A percentile compares a stretch with the other conserved stretches of the same genome.
phyloP scores from a whole-genome alignment of 2,888 invertebrate genomes.

The Barypeithes pellucidus region DNA sequence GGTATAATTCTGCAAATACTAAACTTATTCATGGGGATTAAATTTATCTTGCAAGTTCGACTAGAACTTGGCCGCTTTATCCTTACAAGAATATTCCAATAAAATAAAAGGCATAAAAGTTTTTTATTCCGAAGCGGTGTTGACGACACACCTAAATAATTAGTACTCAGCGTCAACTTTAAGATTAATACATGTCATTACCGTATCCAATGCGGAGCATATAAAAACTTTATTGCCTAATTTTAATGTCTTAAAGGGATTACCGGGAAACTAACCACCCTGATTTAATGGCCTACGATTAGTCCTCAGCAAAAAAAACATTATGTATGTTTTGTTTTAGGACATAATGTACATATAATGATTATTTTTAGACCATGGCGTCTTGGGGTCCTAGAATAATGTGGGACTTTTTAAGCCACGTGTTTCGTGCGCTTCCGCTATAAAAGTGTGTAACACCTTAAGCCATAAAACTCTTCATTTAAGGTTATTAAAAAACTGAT shows the following conservation, averaged over 20 bases:
- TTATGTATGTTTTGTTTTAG: conserved; percentile 52
- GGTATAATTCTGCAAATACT: too few species aligned
- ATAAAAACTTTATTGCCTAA: conserved; percentile 43
- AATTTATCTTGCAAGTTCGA: too few species aligned
- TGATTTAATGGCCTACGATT: conserved; percentile 41
- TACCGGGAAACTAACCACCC: conserved; percentile 41
- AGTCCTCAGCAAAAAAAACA: conserved; percentile 42
- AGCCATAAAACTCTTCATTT: conserved; percentile 30
- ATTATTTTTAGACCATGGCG: conserved; percentile 49
- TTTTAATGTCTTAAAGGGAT: conserved; percentile 40
- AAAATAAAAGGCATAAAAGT: conserved; percentile 3
- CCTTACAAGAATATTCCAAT: not conserved
- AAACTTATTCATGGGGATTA: too few species aligned
- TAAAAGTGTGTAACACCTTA: conserved; percentile 31
- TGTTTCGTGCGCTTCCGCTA: conserved; percentile 32
- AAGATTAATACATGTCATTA: conserved; percentile 42
- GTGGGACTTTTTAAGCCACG: conserved; percentile 42
- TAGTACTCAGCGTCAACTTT: conserved; percentile 27
- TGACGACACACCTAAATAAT: conserved; percentile 28
- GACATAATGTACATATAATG: conserved; percentile 48
- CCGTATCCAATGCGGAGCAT: conserved; percentile 24
- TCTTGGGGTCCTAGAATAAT: conserved; percentile 38
- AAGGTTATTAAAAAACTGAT: conserved; percentile 33
- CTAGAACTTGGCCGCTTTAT: not conserved
- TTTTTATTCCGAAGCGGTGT: conserved; percentile 19